These are phyloP conservation scores for Serranus cabrilla DNA, from an alignment of 2,797 vertebrate species.

Conservation along the genomic window DNA sequence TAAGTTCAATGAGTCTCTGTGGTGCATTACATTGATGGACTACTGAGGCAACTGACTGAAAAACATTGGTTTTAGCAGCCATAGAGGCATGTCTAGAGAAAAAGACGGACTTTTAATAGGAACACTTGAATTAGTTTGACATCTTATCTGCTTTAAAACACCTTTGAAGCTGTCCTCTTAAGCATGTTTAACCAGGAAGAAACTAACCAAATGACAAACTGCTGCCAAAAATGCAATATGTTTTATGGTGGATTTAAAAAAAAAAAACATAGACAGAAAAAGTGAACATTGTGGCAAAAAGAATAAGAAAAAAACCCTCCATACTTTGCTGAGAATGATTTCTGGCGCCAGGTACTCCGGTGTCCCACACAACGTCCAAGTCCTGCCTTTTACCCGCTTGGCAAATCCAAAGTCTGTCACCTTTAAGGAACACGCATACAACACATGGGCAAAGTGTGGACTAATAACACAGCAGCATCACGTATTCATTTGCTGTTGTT, in stretches of 20 bases:
- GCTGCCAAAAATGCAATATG: neutral
- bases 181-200: neutral
- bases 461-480: neutral
- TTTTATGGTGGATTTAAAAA: too few species aligned
- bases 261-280: too few species aligned
- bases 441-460: neutral
- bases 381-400: constrained; percentile 99
- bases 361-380: constrained; percentile 99
- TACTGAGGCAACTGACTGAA: too few species aligned
- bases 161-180: neutral
- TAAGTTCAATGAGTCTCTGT: neutral
- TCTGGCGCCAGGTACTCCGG: constrained; percentile 99
- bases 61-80: too few species aligned
- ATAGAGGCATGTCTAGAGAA: neutral
- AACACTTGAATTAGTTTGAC: neutral
- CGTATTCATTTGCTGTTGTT: neutral
- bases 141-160: neutral
- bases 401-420: constrained; percentile 94
- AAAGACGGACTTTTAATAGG: neutral
- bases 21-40: neutral
- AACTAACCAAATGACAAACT: neutral
- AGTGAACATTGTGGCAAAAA: too few species aligned
- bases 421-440: constrained; percentile 54
- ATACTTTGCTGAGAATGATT: constrained; percentile 99
- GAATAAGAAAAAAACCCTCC: neutral